These are phyloP conservation scores for Eupithecia pulchellata DNA, from an alignment of 2,888 invertebrate species.

Conservation along the genomic window DNA sequence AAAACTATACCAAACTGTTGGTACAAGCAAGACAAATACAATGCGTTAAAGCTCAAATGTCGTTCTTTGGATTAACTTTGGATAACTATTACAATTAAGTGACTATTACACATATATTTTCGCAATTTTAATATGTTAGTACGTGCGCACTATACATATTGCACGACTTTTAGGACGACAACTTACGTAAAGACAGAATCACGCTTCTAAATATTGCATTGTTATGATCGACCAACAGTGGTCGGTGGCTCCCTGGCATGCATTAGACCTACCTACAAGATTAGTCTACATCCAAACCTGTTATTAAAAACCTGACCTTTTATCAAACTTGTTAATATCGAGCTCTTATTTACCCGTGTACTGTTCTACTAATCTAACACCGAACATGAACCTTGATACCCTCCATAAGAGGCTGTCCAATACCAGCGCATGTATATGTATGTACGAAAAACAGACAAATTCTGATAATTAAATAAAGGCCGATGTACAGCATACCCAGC, in stretches of 20 bases:
- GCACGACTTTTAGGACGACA: neutral
- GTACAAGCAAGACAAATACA: neutral
- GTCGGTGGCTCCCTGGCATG: neutral
- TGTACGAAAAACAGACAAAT: neutral
- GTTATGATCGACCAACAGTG: neutral
- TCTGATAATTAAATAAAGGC: neutral
- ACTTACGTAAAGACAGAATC: neutral
- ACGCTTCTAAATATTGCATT: neutral
- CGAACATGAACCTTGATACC: constrained; percentile 9
- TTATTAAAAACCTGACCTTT: constrained; percentile 13
- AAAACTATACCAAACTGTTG: neutral
- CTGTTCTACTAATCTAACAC: constrained; percentile 11
- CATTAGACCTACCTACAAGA: neutral
- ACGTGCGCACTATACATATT: no score
- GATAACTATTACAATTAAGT: no score
- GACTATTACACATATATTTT: no score
- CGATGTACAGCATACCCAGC: neutral
- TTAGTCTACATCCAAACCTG: constrained; percentile 8
- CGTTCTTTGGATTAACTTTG: no score
- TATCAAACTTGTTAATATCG: neutral
- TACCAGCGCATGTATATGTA: constrained; percentile 2
- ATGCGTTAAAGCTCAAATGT: neutral
- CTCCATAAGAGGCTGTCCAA: neutral
- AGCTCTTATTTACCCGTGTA: neutral
- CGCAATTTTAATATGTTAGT: neutral